phyloP scores from a whole-genome alignment of 2,888 invertebrate genomes.

The Frankliniella intonsa region DNA sequence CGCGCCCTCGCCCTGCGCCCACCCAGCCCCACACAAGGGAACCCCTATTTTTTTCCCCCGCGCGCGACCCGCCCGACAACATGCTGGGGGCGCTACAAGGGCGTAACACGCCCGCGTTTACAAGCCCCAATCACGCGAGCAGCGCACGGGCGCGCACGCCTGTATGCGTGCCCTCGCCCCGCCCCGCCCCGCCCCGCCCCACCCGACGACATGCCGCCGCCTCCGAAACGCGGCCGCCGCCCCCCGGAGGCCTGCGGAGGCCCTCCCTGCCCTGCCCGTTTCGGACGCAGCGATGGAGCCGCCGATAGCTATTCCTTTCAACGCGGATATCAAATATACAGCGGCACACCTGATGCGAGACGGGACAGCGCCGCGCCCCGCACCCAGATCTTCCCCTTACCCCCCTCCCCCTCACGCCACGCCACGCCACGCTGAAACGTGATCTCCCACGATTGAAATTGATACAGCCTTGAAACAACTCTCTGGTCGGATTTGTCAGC shows the following conservation, averaged over 20 bases:
- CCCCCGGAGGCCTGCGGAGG: no score
- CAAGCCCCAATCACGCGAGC: not conserved
- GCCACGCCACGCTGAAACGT: not conserved
- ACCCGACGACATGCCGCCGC: no score
- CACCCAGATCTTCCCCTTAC: not conserved
- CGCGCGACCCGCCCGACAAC: not conserved
- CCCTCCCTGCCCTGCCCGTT: no score
- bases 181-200: no score
- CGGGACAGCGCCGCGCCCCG: not conserved
- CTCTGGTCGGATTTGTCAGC: no score
- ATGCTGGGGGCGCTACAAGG: not conserved
- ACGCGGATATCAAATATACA: not conserved
- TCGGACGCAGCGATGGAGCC: not conserved
- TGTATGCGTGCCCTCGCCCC: no score
- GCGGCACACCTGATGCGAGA: conserved; percentile 8
- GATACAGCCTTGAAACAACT: conserved; percentile 3
- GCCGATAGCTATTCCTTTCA: conserved; percentile 18
- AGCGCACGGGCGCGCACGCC: not conserved
- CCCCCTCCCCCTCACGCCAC: not conserved
- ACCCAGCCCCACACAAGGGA: no score
- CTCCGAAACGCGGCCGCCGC: no score
- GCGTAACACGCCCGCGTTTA: not conserved
- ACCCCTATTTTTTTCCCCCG: not conserved
- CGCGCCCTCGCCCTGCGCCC: not conserved
- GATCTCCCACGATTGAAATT: conserved; percentile 15